phyloP scores from a whole-genome alignment of 2,888 invertebrate genomes.

The Dryocosmus kuriphilus region DNA sequence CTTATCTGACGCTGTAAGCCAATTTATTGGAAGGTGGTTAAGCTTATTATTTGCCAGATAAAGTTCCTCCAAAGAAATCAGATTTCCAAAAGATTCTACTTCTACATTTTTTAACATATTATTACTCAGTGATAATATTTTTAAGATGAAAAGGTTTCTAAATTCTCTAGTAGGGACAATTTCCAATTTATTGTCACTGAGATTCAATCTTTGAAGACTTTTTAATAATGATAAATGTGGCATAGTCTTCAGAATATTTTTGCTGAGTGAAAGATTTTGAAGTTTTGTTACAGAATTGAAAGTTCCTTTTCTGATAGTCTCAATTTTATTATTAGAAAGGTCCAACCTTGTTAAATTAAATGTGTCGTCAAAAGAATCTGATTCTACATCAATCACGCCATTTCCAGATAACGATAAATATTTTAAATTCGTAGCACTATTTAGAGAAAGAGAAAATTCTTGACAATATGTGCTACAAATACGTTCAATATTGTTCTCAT shows the following conservation, averaged over 20 bases:
- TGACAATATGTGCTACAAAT: constrained; percentile 61
- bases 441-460: constrained; percentile 54
- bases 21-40: constrained; percentile 54
- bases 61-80: constrained; percentile 56
- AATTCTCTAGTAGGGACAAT: constrained; percentile 47
- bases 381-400: constrained; percentile 58
- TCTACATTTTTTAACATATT: constrained; percentile 62
- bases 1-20: constrained; percentile 54
- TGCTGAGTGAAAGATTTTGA: constrained; percentile 58
- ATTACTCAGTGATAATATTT: constrained; percentile 37
- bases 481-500: constrained; percentile 62
- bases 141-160: constrained; percentile 33
- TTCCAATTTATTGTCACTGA: constrained; percentile 59
- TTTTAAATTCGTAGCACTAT: constrained; percentile 57
- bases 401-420: constrained; percentile 63
- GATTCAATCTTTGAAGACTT: constrained; percentile 53
- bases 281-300: constrained; percentile 59
- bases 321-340: constrained; percentile 62
- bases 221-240: constrained; percentile 28
- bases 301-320: constrained; percentile 48
- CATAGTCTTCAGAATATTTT: constrained; percentile 14
- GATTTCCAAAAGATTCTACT: constrained; percentile 56
- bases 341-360: constrained; percentile 59
- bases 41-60: constrained; percentile 63
- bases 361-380: constrained; percentile 62